phyloP scores from a whole-genome alignment of 2,888 invertebrate genomes.

The Cloeon dipterum region DNA sequence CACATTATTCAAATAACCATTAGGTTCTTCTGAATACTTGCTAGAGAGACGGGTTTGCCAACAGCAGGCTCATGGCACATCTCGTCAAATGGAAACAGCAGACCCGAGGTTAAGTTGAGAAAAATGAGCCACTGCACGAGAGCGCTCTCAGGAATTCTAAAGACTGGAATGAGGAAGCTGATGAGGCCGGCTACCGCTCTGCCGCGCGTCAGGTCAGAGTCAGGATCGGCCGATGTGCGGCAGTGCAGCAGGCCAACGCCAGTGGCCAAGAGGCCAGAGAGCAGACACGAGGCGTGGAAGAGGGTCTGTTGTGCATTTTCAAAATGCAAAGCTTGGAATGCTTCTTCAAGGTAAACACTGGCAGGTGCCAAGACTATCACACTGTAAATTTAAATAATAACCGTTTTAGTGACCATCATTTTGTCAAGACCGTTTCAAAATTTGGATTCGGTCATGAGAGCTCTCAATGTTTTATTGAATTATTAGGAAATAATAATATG shows the following conservation, averaged over 20 bases:
- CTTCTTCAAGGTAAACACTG: conserved; percentile 13
- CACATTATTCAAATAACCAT: background rate
- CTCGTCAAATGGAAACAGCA: background rate
- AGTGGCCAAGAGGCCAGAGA: conserved; percentile 9
- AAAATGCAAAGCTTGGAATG: conserved; percentile 12
- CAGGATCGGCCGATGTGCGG: background rate
- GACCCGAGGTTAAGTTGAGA: background rate
- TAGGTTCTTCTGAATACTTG: background rate
- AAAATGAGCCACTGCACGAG: background rate
- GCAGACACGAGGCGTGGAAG: conserved; percentile 11
- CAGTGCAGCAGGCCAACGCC: background rate
- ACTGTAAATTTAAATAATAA: conserved; percentile 8
- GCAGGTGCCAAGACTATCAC: conserved; percentile 12
- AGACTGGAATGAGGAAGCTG: background rate
- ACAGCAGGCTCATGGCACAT: background rate
- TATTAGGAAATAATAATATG: background rate
- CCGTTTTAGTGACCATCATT: too few species aligned
- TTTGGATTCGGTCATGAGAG: too few species aligned
- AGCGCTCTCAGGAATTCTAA: background rate
- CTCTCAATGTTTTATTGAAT: too few species aligned
- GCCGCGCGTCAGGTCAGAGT: background rate
- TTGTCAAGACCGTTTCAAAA: too few species aligned
- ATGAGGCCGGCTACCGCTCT: background rate
- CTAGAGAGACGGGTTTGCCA: background rate
- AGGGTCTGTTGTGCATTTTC: conserved; percentile 10